Percentiles rank a stretch among this genome's conserved stretches.
phyloP scores from a whole-genome alignment of 2,888 invertebrate genomes.

The Iselma pallidipennis region DNA sequence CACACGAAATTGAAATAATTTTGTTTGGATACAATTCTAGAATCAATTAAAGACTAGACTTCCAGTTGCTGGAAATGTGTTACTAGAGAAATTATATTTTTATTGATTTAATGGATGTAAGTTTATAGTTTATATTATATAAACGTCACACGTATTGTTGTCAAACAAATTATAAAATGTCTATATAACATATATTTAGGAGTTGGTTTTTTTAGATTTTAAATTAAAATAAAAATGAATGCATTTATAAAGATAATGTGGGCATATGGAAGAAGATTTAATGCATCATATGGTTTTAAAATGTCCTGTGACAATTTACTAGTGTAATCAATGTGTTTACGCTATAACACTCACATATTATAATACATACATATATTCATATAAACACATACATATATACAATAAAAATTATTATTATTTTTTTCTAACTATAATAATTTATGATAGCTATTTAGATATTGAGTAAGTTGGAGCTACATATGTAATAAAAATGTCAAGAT shows the following conservation, averaged over 20 bases:
- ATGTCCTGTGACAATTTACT: neutral
- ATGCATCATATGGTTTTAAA: neutral
- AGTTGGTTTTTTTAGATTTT: too few relatives aligned
- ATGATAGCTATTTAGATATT: conserved; percentile 20
- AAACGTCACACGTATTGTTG: too few relatives aligned
- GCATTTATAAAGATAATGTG: neutral
- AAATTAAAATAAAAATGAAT: too few relatives aligned
- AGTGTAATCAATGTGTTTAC: neutral
- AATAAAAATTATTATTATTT: neutral
- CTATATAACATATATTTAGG: too few relatives aligned
- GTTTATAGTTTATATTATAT: too few relatives aligned
- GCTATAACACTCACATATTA: neutral
- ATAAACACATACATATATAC: neutral
- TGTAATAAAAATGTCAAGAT: conserved; percentile 21
- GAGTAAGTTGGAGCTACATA: conserved; percentile 15
- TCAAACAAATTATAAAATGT: too few relatives aligned
- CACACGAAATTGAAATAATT: too few relatives aligned
- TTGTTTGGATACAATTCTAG: too few relatives aligned
- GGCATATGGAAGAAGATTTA: neutral
- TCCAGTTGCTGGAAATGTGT: too few relatives aligned
- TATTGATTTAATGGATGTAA: too few relatives aligned
- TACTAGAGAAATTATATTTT: too few relatives aligned
- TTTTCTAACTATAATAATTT: conserved; percentile 20
- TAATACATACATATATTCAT: neutral
- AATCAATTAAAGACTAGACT: too few relatives aligned